Evolutionary conservation across 37 sponge, comb jelly and placozoan species (phyloP), one percentile per base, ranked within the genome.

Genomic region (Beroe ovata): DNA sequence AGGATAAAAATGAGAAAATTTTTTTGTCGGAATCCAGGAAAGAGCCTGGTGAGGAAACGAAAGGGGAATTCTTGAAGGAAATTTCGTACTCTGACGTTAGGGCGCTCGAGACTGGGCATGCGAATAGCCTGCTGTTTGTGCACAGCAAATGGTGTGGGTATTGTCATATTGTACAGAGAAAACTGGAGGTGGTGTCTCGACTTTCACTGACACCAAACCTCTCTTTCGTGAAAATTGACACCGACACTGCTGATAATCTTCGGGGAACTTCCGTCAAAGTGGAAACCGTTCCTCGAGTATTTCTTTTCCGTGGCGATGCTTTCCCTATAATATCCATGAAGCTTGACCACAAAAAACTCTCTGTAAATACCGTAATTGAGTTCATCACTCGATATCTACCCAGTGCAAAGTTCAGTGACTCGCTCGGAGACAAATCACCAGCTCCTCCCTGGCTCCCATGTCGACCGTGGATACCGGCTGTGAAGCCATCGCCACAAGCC

Each of bases 141-240:
- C 34, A 66, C 69, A 66, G 36, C 19, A 66, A 66, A 33, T 66
- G 69, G 69, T 66, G 69, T 33, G 69, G 69, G 8, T 66, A 66
- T 16, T 66, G 69, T 33, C 69, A 66, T 8, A 16, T 66, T 1
- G 2, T 66, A 18, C 25, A 30, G 35, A 26, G 69, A 37, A 66
- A 66, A 30, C 16, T 66, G 36, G 69, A 66, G 35, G 33, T 30
- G 4, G 69, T 30, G 8, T 25, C 69, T 4, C 25, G 69, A 66
- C 69, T 66, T 6, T 29, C 26, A n/a, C 22, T 6, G 4, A 29
- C 69, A 3, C 35, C 36, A 19, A 29, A 18, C 16, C 69, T 66
- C 1, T 33, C 69, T 4, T 29, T 66, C 16, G 69, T 66, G 8
- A 30, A 25, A 11, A 30, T 66, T 34, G 35, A 66, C 69, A 29